Evolutionary conservation across 2,888 invertebrate species (phyloP).

Genomic region (Philereme vetulata): DNA sequence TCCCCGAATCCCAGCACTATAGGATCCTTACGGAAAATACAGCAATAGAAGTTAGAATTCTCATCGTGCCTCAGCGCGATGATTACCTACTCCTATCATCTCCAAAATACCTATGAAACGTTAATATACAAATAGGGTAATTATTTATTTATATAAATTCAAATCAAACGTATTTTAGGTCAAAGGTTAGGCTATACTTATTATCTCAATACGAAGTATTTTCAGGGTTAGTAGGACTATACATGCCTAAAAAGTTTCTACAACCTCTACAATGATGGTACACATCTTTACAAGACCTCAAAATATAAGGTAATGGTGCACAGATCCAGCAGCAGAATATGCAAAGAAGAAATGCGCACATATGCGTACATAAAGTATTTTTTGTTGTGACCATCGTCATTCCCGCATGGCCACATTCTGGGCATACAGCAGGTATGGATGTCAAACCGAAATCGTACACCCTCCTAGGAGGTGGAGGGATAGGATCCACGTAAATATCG

Average conservation of each 20-base stretch:
- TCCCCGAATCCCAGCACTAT: no score
- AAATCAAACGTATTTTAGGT: no score
- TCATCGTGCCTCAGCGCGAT: no score
- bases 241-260: conserved; percentile 69
- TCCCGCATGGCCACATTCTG: conserved; percentile 70
- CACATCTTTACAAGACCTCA: conserved; percentile 76
- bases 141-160: no score
- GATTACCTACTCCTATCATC: no score
- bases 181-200: no score
- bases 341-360: conserved; percentile 68
- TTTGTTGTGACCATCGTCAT: conserved; percentile 62
- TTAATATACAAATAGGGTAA: no score
- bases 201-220: conserved; percentile 15
- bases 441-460: conserved; percentile 65
- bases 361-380: conserved; percentile 71
- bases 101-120: no score
- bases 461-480: conserved; percentile 57
- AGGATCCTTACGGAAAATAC: no score
- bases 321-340: conserved; percentile 77
- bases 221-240: conserved; percentile 70
- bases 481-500: conserved; percentile 69
- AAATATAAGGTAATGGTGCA: conserved; percentile 70
- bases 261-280: conserved; percentile 77
- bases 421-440: conserved; percentile 65
- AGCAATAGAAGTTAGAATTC: no score